Evolutionary conservation across 2,113 vertebrate genomes (phyloP), one percentile per base, ranked within the genome.

Genomic region (Ceyx margarethae): DNA sequence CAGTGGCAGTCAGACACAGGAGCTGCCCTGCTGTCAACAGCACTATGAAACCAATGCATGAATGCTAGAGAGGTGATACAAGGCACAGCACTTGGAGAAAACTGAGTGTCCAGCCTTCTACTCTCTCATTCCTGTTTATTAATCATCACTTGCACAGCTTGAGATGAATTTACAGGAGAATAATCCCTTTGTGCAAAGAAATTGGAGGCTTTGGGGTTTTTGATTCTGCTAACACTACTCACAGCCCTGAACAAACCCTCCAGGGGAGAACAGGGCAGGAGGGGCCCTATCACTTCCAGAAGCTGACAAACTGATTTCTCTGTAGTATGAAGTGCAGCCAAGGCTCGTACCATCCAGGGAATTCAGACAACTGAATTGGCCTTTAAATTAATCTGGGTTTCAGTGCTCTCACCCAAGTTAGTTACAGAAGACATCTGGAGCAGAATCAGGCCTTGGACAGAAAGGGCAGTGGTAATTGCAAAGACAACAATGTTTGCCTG

Each of bases 391-490:
- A 40, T 33, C 13, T 40, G 25, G 16, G 15, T 13, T 72, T 9
- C 53, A 43, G 19, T 64, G 43, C 9, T 62, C 14, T 62, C 4
- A 1, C 10, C 17, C 35, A 28, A 15, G 45, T 57, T 85, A 46
- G 45, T 57, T 85, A 46, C n/a, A 51, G 83, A 65, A 15, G 9
- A 46, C 48, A 62, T 28, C 48, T 0, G 2, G 26, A 43, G 40
- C 14, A 75, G 80, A 54, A 48, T 9, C 15, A 28, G 11, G 4
- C 25, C 43, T 72, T 1, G 0, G 21, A 29, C 0, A 2, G 5
- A 54, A 26, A 31, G 17, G 19, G 14, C 29, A 6, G 16, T 26
- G 6, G 14, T 50, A 68, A 11, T 7, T 64, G 35, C 15, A 50
- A 11, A 37, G 14, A 15, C 31, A 67, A 23, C 3, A 2, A 12